Evolutionary conservation across 2,797 vertebrate species (phyloP), one percentile per base, ranked within the genome.

Genomic region (Anas bernieri): DNA sequence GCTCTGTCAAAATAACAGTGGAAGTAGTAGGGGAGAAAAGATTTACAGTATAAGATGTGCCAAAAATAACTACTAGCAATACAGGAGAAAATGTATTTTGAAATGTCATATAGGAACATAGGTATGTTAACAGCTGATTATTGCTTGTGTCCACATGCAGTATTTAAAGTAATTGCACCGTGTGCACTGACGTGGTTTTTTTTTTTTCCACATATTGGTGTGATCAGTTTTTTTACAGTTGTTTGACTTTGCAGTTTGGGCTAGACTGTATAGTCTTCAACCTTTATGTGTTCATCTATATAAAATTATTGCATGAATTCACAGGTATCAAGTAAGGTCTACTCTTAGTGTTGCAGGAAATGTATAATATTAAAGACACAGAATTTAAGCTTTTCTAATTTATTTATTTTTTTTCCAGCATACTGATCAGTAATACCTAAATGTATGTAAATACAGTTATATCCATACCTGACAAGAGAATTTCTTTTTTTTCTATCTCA

Each of bases 111-210:
- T 97, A 91, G 95, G 94, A 96, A 95, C 86, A 89, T 78, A 92
- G 46, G 93, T 92, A 77, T 69, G 95, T 91, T 95, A 96, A 94
- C 91, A 97, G 93, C 96, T 97, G 92, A 67, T 92, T 96, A 83
- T 93, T 94, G 91, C 94, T 70, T 96, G 74, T 97, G 91, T 95
- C 88, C 84, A 93, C 84, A 58, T 67, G 83, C 64, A 81, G 41
- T 37, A 62, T 93, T 96, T 95, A 94, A 97, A 95, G 97, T 95
- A 97, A 94, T 91, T 79, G 61, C 77, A 70, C 91, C 88, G 81
- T 83, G 50, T 89, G 90, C 87, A n/a, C 69, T 80, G 83, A 78
- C 43, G 21, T 15, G 66, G 95, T 96, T 89, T 95, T 68, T 96
- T 89, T 95, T 68, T 96, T 96, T 89, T 95, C 94, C 88, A 93